Evolutionary conservation across 2,888 invertebrate species (phyloP), one percentile per base, ranked within the genome.

Genomic region (Phorcus lineatus): DNA sequence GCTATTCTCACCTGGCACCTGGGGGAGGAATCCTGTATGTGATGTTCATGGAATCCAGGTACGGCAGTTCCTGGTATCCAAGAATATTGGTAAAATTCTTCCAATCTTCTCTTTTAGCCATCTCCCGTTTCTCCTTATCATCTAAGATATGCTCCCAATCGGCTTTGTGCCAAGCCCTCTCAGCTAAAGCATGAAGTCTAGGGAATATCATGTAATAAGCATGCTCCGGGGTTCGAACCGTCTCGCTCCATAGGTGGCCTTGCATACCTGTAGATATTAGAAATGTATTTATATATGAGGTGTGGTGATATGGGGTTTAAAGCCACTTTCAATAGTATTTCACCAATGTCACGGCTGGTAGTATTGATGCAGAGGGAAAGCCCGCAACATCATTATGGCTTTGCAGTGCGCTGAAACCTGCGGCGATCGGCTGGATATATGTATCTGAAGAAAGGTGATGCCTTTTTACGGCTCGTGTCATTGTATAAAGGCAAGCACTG

Each of bases 161-260:
- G 31, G 90, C 90, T 28, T 86, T 84, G 78, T 92, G 91, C 91
- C 91, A 92, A 0, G 88, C 86, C 24, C 91, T 81, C 84, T 92
- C 91, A 0, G 92, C 92, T n/a, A 91, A 79, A 0, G 91, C 91
- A 28, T 90, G 78, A 2, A 90, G 62, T 16, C 91, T 82, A 0
- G 91, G 91, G 77, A 87, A 90, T 11, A 88, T 70, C 89, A 90
- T 90, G 66, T 86, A 82, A 6, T 87, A 82, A 13, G 90, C 62
- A 19, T 89, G 86, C 0, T 84, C 85, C 0, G 78, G 75, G 0
- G 81, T 86, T n/a, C 88, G 83, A 7, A 88, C 78, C 0, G 89
- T 87, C 80, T 91, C 91, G 16, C 87, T 83, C 91, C 91, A 91
- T n/a, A 91, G 67, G 19, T 90, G 87, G 0, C 88, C 91, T 81